Evolutionary conservation across 2,113 vertebrate species (phyloP), one percentile per base, ranked within the genome.

Genomic region (Percopsis transmontana): DNA sequence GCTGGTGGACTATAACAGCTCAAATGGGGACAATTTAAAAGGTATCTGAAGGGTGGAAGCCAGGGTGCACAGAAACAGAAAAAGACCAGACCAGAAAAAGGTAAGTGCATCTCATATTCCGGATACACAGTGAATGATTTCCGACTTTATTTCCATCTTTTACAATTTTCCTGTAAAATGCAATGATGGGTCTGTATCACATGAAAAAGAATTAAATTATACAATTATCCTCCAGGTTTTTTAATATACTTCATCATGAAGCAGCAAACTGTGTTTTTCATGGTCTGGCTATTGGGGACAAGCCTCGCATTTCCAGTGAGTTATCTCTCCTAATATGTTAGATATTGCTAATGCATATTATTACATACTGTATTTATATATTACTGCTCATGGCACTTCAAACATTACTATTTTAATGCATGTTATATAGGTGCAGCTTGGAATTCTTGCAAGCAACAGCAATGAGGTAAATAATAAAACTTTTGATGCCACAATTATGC

Each of bases 391-490:
- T 14, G 8, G 13, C 21, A 14, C 14, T 5, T 50, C 7, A 50
- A 8, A n/a, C 14, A 50, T 7, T n/a, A 18, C n/a, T 42, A 19
- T 27, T 44, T n/a, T 10, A 24, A 18, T 55, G 21, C 68, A 85
- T 72, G 21, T 85, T 69, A 62, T 42, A 24, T 74, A 89, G 70
- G 24, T 90, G 20, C 89, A 91, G 74, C 65, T 92, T 76, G 91
- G 91, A 78, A 88, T 93, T 56, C 77, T 92, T 66, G 87, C 83
- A 24, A 93, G 92, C 76, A 91, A 91, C 79, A 93, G 91, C 68
- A 92, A 92, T 73, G 92, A 93, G 90, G 92, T 92, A 85, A 81
- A 39, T 12, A 23, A 11, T 33, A 33, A 33, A 6, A 33, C 8
- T 0, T 6, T n/a, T n/a, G n/a, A 47, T 45, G 45, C n/a, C 45